A percentile compares a stretch with the other conserved stretches of the same genome.
Conservation (phyloP, 2,113 vertebrate species). For the Sander vitreus region DNA sequence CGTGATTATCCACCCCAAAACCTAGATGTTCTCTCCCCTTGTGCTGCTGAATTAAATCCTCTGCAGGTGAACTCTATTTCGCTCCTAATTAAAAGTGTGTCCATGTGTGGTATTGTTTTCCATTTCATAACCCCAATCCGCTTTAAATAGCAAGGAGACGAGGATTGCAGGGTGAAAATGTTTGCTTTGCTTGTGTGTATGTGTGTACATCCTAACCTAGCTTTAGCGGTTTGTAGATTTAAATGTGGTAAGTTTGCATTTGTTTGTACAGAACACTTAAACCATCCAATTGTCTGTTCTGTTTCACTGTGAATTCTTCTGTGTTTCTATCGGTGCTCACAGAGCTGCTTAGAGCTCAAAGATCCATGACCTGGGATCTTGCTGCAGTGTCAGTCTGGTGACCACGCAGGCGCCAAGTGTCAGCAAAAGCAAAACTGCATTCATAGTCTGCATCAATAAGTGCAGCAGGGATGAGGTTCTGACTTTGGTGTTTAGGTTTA, state of each 20-base stretch:
- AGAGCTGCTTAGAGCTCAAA: conserved; percentile 47
- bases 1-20: conserved; percentile 61
- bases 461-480: neutral
- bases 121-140: conserved; percentile 51
- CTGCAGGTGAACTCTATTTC: conserved; percentile 68
- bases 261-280: too few relatives aligned
- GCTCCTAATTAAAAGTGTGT: conserved; percentile 73
- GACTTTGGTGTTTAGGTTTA: neutral
- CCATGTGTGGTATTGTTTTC: conserved; percentile 75
- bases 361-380: conserved; percentile 36
- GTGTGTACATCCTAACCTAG: neutral
- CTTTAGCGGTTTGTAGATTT: neutral
- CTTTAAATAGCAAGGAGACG: conserved; percentile 27
- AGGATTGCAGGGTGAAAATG: conserved; percentile 10
- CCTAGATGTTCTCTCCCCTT: conserved; percentile 53
- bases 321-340: conserved; percentile 7
- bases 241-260: too few relatives aligned
- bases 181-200: neutral
- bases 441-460: conserved; percentile 2
- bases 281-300: conserved; percentile 5
- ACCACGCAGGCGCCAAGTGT: conserved; percentile 16
- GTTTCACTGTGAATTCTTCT: conserved; percentile 38
- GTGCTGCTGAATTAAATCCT: conserved; percentile 57
- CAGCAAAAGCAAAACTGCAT: conserved; percentile 36
- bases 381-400: conserved; percentile 29